A percentile compares a stretch with the other conserved stretches of the same genome.
Conservation (phyloP, 2,888 invertebrate genomes). For the Thymelicus sylvestris region DNA sequence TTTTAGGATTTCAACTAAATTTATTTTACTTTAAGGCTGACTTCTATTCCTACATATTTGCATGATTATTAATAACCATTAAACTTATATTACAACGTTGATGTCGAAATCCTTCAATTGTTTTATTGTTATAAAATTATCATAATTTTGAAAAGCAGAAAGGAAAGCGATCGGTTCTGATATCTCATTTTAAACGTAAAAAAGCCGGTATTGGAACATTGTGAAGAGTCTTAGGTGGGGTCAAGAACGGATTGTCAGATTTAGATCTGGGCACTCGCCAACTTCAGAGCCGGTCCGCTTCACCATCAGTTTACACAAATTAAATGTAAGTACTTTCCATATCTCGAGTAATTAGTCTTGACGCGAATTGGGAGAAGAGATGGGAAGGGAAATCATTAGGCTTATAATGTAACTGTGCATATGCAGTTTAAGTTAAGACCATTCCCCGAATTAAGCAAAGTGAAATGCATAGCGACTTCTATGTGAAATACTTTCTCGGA, state of each 20-base stretch:
- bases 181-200: conserved; percentile 46
- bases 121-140: conserved; percentile 5
- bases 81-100: too few species aligned
- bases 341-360: conserved; percentile 20
- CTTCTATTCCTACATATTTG: too few species aligned
- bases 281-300: conserved; percentile 41
- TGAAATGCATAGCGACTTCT: too few species aligned
- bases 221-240: conserved; percentile 67
- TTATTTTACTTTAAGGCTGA: not conserved
- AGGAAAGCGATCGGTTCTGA: conserved; percentile 12
- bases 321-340: conserved; percentile 21
- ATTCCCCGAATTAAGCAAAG: too few species aligned
- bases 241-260: conserved; percentile 72
- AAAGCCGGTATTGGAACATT: conserved; percentile 54
- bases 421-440: too few species aligned
- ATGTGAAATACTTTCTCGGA: too few species aligned
- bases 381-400: too few species aligned
- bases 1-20: conserved; percentile 8
- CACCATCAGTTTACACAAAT: conserved; percentile 24
- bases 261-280: conserved; percentile 77
- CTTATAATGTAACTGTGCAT: too few species aligned
- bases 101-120: too few species aligned
- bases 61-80: too few species aligned
- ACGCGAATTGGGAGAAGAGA: too few species aligned
- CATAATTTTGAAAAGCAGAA: conserved; percentile 5